Evolutionary conservation across 2,113 vertebrate species (phyloP), one percentile per base, ranked within the genome.

Genomic region (Microcebus ravelobensis): DNA sequence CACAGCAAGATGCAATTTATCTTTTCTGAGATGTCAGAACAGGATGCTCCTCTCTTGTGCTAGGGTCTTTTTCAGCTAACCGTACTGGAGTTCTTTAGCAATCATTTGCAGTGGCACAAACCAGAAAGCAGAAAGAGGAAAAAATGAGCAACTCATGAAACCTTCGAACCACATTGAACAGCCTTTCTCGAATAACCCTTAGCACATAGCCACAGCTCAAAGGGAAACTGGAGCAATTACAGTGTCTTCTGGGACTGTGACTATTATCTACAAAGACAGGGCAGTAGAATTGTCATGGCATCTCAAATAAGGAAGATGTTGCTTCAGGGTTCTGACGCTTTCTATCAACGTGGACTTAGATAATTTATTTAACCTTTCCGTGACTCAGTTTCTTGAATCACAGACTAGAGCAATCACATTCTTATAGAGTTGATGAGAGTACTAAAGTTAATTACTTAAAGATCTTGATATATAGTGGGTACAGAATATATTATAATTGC

Each of bases 1-100:
- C 89, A 45, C 85, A 91, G 85, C 14, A 73, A 88, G 91, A 67
- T 31, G 17, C n/a, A 80, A 15, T 89, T 96, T 91, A 31, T 74
- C 68, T 83, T 42, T 81, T 73, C 71, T 67, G 61, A 50, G 84
- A 93, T 95, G 96, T 96, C 59, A 94, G 95, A 87, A 79, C 65
- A 80, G 48, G 50, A 61, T 73, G 79, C 70, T 82, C 52, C 68
- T 94, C 50, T 89, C 57, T 48, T 42, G 34, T 76, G 39, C 79
- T 83, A 79, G 67, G 67, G 82, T 82, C 52, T 87, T 79, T 95
- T 96, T 95, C 87, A 39, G 59, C 79, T 9, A 83, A 77, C 20
- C 17, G 6, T 14, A 23, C 20, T 83, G 57, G 42, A 79, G 20
- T 93, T 91, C n/a, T 70, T 79, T 45, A 85, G 27, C 52, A 42